These are phyloP conservation scores for Epirrhoe alternata DNA, from an alignment of 2,888 invertebrate genomes.

Conservation along the genomic window DNA sequence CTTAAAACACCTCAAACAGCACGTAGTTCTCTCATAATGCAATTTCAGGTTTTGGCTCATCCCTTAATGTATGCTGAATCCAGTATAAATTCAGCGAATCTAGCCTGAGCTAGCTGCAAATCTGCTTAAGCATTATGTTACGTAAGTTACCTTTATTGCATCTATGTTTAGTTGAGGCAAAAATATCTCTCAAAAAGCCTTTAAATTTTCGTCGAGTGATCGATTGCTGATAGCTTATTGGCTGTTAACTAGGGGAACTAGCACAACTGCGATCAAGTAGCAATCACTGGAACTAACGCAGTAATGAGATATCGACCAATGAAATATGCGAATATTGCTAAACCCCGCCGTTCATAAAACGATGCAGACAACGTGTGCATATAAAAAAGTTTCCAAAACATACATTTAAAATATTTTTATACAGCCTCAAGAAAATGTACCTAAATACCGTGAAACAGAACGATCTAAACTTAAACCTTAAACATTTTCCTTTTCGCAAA, in stretches of 20 bases:
- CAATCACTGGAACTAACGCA: no score
- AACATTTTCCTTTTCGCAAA: constrained; percentile 47
- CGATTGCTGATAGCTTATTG: no score
- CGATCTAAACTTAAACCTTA: constrained; percentile 28
- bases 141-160: constrained; percentile 6
- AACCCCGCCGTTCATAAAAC: no score
- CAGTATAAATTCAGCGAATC: constrained; percentile 1
- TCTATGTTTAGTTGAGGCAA: neutral
- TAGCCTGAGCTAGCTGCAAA: constrained; percentile 23
- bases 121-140: neutral
- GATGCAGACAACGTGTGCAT: no score
- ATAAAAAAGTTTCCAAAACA: no score
- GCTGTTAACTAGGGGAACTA: no score
- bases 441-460: constrained; percentile 26
- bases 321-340: no score
- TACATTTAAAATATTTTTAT: neutral
- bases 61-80: constrained; percentile 6
- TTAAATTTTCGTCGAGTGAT: no score
- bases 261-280: no score
- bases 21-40: constrained; percentile 7
- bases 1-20: constrained; percentile 12
- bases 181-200: no score
- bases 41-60: constrained; percentile 9
- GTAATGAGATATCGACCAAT: no score
- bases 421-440: neutral